These are phyloP conservation scores for Callimorpha dominula DNA, from an alignment of 2,888 invertebrate genomes.

Conservation along the genomic window DNA sequence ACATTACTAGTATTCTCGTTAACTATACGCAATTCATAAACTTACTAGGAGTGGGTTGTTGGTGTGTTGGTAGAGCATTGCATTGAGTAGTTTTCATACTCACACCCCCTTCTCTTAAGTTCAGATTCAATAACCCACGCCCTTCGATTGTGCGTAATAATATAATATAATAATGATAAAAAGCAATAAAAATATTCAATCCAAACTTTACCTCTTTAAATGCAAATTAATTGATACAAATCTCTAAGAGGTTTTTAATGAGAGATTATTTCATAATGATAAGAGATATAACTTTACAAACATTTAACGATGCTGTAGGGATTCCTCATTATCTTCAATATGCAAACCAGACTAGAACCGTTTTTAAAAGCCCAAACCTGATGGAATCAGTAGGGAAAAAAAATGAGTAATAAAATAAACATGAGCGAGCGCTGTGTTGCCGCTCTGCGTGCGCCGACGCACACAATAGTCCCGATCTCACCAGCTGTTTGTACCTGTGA, in stretches of 20 bases:
- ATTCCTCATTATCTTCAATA: no score
- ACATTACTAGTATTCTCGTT: background rate
- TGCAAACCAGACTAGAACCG: slow-evolving; percentile 1
- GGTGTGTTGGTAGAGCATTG: background rate
- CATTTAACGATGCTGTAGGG: background rate
- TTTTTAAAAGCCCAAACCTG: slow-evolving; percentile 3
- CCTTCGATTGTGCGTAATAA: background rate
- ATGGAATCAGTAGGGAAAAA: slow-evolving; percentile 41
- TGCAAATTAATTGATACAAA: slow-evolving; percentile 1
- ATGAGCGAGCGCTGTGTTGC: slow-evolving; percentile 69
- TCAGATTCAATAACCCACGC: background rate
- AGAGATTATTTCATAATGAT: background rate
- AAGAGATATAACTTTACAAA: background rate
- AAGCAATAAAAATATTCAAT: background rate
- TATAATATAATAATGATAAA: background rate
- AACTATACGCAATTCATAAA: no score
- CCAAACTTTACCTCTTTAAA: background rate
- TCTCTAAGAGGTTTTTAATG: background rate
- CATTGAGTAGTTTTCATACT: background rate
- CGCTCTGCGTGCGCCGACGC: slow-evolving; percentile 68
- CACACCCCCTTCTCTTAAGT: background rate
- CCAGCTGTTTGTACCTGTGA: slow-evolving; percentile 79
- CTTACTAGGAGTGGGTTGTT: background rate
- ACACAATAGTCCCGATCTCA: slow-evolving; percentile 63
- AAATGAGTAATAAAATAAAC: slow-evolving; percentile 50